Conservation (phyloP, 2,888 invertebrate species). For the Pedicia rivosa region DNA sequence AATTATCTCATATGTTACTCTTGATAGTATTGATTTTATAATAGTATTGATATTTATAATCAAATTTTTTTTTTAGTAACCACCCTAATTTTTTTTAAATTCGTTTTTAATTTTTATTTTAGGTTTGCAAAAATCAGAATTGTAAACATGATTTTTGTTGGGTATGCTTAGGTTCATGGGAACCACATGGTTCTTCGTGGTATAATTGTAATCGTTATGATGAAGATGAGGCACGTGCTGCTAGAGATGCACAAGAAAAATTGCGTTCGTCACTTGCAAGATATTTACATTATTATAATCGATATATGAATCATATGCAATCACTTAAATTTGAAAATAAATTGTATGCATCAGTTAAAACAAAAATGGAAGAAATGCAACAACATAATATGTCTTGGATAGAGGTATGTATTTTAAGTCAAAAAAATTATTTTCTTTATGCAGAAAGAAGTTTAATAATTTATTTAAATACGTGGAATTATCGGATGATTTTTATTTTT, state of each 20-base stretch:
- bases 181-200: conserved; percentile 96
- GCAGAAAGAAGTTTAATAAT: neutral
- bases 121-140: conserved; percentile 86
- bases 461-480: no score
- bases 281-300: conserved; percentile 96
- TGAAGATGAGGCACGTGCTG: conserved; percentile 91
- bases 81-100: neutral
- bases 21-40: no score
- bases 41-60: no score
- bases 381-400: conserved; percentile 99
- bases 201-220: conserved; percentile 97
- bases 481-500: no score
- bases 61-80: no score
- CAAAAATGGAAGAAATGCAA: conserved; percentile 99
- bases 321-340: conserved; percentile 95
- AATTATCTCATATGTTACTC: no score
- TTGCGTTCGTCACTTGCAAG: conserved; percentile 88
- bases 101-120: neutral
- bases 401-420: conserved; percentile 42
- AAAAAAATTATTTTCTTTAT: neutral
- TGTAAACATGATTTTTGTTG: conserved; percentile 98
- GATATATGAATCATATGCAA: conserved; percentile 99
- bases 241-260: conserved; percentile 88
- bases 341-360: conserved; percentile 86
- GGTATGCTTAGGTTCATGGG: conserved; percentile 98